Base-by-base conservation (phyloP, 1,140 invertebrate species). In the Zaprionus davidi region DNA sequence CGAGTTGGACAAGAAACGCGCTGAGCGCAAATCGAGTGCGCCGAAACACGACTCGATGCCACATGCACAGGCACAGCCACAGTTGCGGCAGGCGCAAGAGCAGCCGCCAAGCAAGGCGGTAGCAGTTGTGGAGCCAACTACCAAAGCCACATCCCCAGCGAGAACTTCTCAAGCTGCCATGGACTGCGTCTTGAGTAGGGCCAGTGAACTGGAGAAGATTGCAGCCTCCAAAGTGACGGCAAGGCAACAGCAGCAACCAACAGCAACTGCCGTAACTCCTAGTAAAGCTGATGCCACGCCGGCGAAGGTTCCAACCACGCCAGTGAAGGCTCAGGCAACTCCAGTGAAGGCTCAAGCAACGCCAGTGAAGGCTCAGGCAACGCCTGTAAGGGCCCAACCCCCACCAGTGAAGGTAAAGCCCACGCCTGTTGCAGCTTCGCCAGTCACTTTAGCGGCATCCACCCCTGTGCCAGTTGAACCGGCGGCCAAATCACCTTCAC, bases 1-100 rank as follows among this genome's bases (percentile, higher is more conserved):
- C 51, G 87, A 92, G 49, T 72, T 67, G 15, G 82, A 91, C 55
- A 92, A 90, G 60, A 81, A 79, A 70, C 79, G 78, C 5, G 81
- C 76, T 1, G 92, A 93, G 53, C 75, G 79, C 9, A 93, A 92
- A 51, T 46, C 77, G 0, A 78, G 66, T n/a, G 20, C 71, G 9
- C 56, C 70, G 0, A 92, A 92, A 28, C 78, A 82, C 12, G 92
- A 93, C 56, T 65, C 82, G 9, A 64, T 83, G 31, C 63, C 69
- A 2, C 79, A 9, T 6, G 28, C 28, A 28, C 28, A 87, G 6
- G 28, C 7, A 31, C 28, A 87, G 6, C 63, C 72, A 1, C 78
- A 87, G 9, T 76, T 80, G 67, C 73, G 67, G 11, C 70, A 71
- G 34, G 7, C 41, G 1, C 31, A 34, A 3, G 73, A 84, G 15